Conservation (phyloP, 2,888 invertebrate genomes). For the Chesias legatella region DNA sequence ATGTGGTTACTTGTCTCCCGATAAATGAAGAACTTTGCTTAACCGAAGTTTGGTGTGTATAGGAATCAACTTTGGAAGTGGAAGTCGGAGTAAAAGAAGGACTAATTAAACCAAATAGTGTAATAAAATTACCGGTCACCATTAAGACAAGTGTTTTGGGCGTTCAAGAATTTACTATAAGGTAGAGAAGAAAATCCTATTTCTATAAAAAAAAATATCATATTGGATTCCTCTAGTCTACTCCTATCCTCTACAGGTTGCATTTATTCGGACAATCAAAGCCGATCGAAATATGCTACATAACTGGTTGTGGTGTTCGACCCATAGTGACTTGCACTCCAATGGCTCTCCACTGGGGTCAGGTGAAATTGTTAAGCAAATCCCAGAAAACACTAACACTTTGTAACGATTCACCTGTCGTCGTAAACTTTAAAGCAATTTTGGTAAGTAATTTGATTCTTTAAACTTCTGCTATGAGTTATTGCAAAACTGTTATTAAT, state of each 20-base stretch:
- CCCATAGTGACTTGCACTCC: conserved; percentile 84
- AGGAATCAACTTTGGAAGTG: conserved; percentile 48
- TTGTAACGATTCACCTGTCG: conserved; percentile 85
- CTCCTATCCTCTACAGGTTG: conserved; percentile 36
- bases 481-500: neutral
- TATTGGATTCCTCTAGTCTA: neutral
- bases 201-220: neutral
- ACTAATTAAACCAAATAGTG: conserved; percentile 65
- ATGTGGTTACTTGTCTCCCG: too few species aligned
- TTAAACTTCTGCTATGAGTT: neutral
- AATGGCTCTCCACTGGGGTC: conserved; percentile 82
- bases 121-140: conserved; percentile 59
- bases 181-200: conserved; percentile 37
- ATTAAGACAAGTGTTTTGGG: conserved; percentile 70
- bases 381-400: conserved; percentile 74
- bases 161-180: conserved; percentile 55
- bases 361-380: conserved; percentile 78
- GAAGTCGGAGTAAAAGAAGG: conserved; percentile 56
- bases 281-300: conserved; percentile 66
- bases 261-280: conserved; percentile 64
- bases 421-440: conserved; percentile 76
- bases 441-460: conserved; percentile 55
- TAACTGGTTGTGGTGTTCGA: conserved; percentile 81
- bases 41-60: conserved; percentile 38
- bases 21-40: too few species aligned